phyloP scores from a whole-genome alignment of 2,888 invertebrate genomes.

The Volucella zonaria region DNA sequence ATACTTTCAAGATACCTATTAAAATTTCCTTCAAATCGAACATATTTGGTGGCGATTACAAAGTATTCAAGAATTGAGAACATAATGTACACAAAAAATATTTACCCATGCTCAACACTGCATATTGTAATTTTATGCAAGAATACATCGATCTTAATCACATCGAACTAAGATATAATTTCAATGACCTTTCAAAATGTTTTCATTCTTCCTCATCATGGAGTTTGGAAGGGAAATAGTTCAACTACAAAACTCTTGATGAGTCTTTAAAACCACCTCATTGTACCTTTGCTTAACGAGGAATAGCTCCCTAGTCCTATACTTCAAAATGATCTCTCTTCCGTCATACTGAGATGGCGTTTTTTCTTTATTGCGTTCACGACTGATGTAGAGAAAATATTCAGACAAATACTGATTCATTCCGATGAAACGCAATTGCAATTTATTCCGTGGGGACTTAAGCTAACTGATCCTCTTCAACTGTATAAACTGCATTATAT shows the following conservation, averaged over 20 bases:
- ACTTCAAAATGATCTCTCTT: neutral
- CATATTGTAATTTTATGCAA: conserved; percentile 8
- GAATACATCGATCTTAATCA: neutral
- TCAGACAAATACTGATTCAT: conserved; percentile 25
- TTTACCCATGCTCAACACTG: conserved; percentile 4
- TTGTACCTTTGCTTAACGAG: no score
- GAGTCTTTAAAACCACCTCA: conserved; percentile 20
- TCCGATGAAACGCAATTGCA: neutral
- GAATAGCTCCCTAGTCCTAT: neutral
- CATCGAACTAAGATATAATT: conserved; percentile 21
- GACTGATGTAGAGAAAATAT: conserved; percentile 17
- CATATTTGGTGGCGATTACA: conserved; percentile 5
- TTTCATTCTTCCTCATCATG: conserved; percentile 25
- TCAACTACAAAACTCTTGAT: conserved; percentile 22
- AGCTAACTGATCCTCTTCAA: neutral
- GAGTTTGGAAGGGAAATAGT: conserved; percentile 27
- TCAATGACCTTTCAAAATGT: neutral
- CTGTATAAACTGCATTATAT: neutral
- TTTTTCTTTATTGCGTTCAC: neutral
- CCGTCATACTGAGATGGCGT: conserved; percentile 5
- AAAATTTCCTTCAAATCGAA: conserved; percentile 23
- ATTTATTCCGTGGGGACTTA: neutral
- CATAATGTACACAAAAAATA: conserved; percentile 1
- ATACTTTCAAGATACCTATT: conserved; percentile 17
- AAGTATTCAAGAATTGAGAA: conserved; percentile 4